phyloP scores from a whole-genome alignment of 1,140 invertebrate species.

The Cepaea nemoralis region DNA sequence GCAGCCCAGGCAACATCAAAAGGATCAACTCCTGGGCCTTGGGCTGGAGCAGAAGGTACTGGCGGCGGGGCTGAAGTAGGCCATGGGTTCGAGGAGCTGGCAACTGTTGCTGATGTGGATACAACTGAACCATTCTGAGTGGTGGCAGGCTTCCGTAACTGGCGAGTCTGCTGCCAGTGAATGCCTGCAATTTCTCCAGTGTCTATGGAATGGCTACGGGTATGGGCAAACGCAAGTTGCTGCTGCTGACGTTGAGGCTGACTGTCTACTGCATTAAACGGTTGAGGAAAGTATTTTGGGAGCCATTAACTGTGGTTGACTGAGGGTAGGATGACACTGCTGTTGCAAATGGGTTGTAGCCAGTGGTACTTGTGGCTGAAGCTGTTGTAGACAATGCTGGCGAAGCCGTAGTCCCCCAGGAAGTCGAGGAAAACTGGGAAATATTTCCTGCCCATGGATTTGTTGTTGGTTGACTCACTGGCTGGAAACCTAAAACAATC shows the following conservation, averaged over 20 bases:
- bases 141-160: conserved; percentile 50
- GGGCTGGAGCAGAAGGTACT: conserved; percentile 53
- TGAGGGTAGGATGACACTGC: conserved; percentile 45
- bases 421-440: conserved; percentile 17
- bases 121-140: conserved; percentile 40
- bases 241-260: conserved; percentile 44
- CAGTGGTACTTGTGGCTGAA: conserved; percentile 73
- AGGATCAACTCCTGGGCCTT: conserved; percentile 76
- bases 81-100: conserved; percentile 33
- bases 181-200: conserved; percentile 59
- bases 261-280: conserved; percentile 35
- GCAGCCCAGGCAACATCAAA: conserved; percentile 90
- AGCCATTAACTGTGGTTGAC: conserved; percentile 46
- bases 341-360: conserved; percentile 49
- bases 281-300: conserved; percentile 19
- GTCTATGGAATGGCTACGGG: conserved; percentile 77
- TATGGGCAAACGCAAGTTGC: conserved; percentile 66
- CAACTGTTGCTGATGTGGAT: conserved; percentile 31
- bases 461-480: conserved; percentile 47
- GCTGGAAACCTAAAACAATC: conserved; percentile 31
- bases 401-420: conserved; percentile 72
- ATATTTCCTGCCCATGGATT: conserved; percentile 57
- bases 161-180: conserved; percentile 39
- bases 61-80: conserved; percentile 51
- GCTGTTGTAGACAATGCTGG: conserved; percentile 80